These are phyloP conservation scores for Drosophila histrio DNA, from an alignment of 2,888 invertebrate species.

Conservation along the genomic window DNA sequence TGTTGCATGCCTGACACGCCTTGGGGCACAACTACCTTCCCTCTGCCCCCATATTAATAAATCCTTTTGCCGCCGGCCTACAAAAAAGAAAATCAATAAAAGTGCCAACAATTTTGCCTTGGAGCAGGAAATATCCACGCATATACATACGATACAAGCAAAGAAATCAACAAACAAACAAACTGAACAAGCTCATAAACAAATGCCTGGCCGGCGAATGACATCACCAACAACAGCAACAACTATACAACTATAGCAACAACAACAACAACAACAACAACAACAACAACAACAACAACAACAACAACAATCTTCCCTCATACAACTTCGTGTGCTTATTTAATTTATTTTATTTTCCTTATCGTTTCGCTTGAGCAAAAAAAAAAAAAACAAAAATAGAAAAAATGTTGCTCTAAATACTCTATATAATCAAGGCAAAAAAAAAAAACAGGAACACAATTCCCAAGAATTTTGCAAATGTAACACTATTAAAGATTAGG, in stretches of 20 bases:
- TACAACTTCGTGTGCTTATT: conserved; percentile 18
- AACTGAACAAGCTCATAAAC: conserved; percentile 37
- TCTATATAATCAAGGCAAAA: neutral
- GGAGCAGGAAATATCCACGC: conserved; percentile 42
- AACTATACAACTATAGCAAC: neutral
- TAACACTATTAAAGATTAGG: neutral
- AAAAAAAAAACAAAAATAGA: neutral
- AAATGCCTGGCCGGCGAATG: conserved; percentile 44
- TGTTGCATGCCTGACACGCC: conserved; percentile 39
- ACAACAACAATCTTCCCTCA: neutral
- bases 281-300: conserved; percentile 1
- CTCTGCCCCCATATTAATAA: too few species aligned
- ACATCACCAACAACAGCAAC: conserved; percentile 43
- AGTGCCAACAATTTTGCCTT: conserved; percentile 34
- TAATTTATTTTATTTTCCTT: conserved; percentile 14
- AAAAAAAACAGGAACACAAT: neutral
- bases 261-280: conserved; percentile 6
- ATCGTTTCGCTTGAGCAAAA: neutral
- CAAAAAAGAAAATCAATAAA: conserved; percentile 46
- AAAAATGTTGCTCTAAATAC: conserved; percentile 1
- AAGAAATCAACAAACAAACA: conserved; percentile 14
- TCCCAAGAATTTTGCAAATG: neutral
- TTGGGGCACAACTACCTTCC: too few species aligned
- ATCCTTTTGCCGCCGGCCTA: conserved; percentile 48
- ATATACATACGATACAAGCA: conserved; percentile 15